phyloP scores from a whole-genome alignment of 2,797 vertebrate genomes.

The Hafferia zeledoni region DNA sequence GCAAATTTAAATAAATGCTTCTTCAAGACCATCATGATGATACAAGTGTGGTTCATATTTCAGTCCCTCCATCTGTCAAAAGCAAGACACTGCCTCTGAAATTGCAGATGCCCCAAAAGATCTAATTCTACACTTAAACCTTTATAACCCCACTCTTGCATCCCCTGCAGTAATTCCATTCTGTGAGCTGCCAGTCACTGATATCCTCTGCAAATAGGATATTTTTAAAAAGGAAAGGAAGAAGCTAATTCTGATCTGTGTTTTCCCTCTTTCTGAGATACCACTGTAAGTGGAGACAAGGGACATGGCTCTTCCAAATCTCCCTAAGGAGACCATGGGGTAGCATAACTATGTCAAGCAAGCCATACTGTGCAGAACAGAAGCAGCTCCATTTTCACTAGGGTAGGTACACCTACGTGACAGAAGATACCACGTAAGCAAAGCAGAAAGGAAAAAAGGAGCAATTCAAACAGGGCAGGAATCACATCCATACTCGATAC shows the following conservation, averaged over 20 bases:
- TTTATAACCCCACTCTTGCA: neutral
- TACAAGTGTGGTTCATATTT: neutral
- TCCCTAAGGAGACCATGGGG: neutral
- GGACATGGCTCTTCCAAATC: neutral
- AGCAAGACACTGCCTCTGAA: neutral
- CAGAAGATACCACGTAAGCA: neutral
- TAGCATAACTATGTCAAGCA: neutral
- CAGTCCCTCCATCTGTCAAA: neutral
- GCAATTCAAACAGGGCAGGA: neutral
- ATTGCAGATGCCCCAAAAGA: neutral
- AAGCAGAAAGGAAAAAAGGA: neutral
- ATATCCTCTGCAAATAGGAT: neutral
- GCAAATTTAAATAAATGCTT: neutral
- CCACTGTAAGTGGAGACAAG: neutral
- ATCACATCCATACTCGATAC: neutral
- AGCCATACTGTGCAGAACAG: neutral
- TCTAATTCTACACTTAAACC: constrained; percentile 10
- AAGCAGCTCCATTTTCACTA: neutral
- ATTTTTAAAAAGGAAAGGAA: neutral
- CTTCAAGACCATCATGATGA: neutral
- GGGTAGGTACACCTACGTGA: neutral
- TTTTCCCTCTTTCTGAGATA: neutral
- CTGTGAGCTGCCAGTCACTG: neutral
- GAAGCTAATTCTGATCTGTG: neutral
- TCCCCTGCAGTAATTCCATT: neutral